Conservation (phyloP, 2,888 invertebrate species). For the Pycnomerus fuliginosus region DNA sequence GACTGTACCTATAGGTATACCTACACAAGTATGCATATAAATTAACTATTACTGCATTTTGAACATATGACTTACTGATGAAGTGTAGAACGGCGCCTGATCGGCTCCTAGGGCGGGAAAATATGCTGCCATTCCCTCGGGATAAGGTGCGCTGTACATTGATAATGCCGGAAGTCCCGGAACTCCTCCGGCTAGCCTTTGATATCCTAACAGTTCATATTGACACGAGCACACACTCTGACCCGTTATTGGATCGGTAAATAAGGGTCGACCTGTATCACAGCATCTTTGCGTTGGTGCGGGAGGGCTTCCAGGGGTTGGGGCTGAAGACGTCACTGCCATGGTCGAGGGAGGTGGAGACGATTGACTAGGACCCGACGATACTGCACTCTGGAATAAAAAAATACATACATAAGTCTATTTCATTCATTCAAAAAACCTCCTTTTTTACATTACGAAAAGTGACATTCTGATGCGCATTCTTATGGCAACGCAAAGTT, state of each 20-base stretch:
- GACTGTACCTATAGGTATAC: no score
- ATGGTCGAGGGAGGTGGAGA: conserved; percentile 44
- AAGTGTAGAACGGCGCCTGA: conserved; percentile 82
- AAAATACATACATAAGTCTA: not conserved
- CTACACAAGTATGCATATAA: no score
- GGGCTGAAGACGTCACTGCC: conserved; percentile 52
- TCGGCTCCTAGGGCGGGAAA: conserved; percentile 82
- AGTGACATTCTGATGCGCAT: no score
- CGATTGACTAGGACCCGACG: conserved; percentile 63
- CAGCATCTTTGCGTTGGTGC: conserved; percentile 67
- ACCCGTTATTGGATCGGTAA: conserved; percentile 86
- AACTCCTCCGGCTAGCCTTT: conserved; percentile 67
- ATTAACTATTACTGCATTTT: conserved; percentile 3
- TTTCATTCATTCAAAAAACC: no score
- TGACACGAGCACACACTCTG: conserved; percentile 89
- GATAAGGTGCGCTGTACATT: conserved; percentile 79
- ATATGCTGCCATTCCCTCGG: conserved; percentile 83
- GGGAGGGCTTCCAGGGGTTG: conserved; percentile 57
- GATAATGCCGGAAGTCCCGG: conserved; percentile 74
- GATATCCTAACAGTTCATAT: conserved; percentile 84
- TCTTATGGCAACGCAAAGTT: no score
- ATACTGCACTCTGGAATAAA: conserved; percentile 48
- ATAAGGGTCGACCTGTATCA: conserved; percentile 88
- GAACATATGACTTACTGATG: conserved; percentile 67
- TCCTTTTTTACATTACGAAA: not conserved